These are phyloP conservation scores for Apamea crenata DNA, from an alignment of 2,888 invertebrate genomes.

Conservation along the genomic window DNA sequence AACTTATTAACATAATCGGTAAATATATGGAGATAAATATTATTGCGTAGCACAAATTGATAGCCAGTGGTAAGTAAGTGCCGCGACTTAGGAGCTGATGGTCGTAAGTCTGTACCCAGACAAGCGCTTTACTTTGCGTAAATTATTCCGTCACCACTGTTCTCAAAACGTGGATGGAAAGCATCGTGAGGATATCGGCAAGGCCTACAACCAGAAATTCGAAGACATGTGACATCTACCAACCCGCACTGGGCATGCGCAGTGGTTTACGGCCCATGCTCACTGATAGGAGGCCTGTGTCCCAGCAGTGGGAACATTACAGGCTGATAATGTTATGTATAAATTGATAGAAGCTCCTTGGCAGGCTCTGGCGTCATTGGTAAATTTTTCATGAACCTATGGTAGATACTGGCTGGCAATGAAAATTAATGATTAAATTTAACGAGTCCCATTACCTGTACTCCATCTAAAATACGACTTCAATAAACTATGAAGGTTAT, in stretches of 20 bases:
- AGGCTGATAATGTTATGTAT: no score
- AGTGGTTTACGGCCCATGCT: not conserved
- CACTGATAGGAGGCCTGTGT: not conserved
- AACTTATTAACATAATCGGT: not conserved
- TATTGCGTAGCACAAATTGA: not conserved
- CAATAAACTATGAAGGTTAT: conserved; percentile 38
- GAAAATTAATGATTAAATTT: not conserved
- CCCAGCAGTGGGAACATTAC: not conserved
- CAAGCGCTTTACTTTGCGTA: not conserved
- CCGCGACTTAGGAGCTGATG: not conserved
- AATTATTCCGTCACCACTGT: not conserved
- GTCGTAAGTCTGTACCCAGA: not conserved
- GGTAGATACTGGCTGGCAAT: not conserved
- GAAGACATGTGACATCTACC: not conserved
- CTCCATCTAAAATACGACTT: conserved; percentile 16
- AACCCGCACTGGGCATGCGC: not conserved
- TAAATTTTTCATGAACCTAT: not conserved
- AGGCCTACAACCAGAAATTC: not conserved
- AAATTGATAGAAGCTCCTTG: not conserved
- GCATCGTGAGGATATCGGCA: not conserved
- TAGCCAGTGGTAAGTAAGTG: not conserved
- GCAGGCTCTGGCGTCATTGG: not conserved
- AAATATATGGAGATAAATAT: no score
- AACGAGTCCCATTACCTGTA: conserved; percentile 9
- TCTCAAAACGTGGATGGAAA: not conserved